Conservation (phyloP, 2,888 invertebrate genomes). For the Cataglyphis rosenhaueri region DNA sequence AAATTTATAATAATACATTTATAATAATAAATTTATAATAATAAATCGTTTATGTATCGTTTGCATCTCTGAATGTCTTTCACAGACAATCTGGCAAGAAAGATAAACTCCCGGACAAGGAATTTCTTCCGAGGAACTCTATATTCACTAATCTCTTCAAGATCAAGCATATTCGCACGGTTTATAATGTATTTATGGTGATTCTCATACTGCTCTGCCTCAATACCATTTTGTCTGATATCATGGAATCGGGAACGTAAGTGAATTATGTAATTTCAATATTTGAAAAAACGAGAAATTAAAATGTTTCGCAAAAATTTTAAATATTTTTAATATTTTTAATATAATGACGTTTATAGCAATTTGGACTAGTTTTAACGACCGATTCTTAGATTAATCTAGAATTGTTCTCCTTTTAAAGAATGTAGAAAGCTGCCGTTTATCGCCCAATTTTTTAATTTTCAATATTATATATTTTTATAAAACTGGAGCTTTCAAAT, state of each 20-base stretch:
- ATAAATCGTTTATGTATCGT: neutral
- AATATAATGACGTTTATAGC: too few relatives aligned
- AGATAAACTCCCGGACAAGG: constrained; percentile 87
- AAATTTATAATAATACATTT: too few relatives aligned
- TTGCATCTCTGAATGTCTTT: constrained; percentile 1
- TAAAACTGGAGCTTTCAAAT: neutral
- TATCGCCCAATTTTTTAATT: too few relatives aligned
- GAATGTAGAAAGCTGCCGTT: too few relatives aligned
- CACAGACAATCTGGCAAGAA: constrained; percentile 70
- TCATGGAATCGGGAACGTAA: constrained; percentile 92
- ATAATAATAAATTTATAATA: too few relatives aligned
- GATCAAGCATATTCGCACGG: constrained; percentile 92
- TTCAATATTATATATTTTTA: too few relatives aligned
- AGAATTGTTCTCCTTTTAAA: too few relatives aligned
- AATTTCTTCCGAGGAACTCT: constrained; percentile 91
- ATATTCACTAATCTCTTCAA: constrained; percentile 92
- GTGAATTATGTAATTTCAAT: constrained; percentile 77
- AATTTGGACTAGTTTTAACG: too few relatives aligned
- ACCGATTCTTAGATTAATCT: too few relatives aligned
- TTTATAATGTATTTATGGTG: constrained; percentile 94
- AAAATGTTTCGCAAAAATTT: neutral
- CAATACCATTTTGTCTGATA: constrained; percentile 91
- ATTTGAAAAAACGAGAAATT: neutral
- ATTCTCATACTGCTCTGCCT: constrained; percentile 91
- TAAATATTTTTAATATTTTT: too few relatives aligned